These are phyloP conservation scores for Anisognathus igniventris DNA, from an alignment of 2,797 vertebrate genomes.

Conservation along the genomic window DNA sequence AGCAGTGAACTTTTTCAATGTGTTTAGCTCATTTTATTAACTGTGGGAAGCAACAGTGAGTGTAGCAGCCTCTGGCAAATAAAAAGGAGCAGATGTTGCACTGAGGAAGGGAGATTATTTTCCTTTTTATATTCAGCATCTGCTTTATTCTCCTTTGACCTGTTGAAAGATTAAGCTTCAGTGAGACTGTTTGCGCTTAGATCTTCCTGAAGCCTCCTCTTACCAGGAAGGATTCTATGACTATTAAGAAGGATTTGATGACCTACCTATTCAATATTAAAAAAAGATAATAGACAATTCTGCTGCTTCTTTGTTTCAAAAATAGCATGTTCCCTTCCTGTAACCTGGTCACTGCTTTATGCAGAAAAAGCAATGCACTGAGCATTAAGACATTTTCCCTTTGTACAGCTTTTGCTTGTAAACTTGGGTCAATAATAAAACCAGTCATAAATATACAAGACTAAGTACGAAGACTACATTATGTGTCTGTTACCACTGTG, in stretches of 20 bases:
- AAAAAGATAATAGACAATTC: background rate
- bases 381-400: background rate
- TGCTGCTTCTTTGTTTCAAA: background rate
- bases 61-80: background rate
- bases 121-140: background rate
- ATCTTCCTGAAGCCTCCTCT: conserved; percentile 7
- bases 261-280: background rate
- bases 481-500: background rate
- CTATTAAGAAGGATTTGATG: conserved; percentile 11
- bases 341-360: background rate
- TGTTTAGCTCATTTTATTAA: background rate
- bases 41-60: background rate
- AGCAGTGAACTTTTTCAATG: background rate
- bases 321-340: background rate
- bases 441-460: background rate
- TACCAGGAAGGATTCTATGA: background rate
- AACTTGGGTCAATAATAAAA: background rate
- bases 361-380: background rate
- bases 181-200: background rate
- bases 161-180: conserved; percentile 7
- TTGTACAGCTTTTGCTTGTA: background rate
- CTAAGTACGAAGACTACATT: background rate
- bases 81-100: background rate
- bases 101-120: background rate
- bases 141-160: conserved; percentile 28